These are phyloP conservation scores for Brachypterus glaber DNA, from an alignment of 2,888 invertebrate genomes.

Conservation along the genomic window DNA sequence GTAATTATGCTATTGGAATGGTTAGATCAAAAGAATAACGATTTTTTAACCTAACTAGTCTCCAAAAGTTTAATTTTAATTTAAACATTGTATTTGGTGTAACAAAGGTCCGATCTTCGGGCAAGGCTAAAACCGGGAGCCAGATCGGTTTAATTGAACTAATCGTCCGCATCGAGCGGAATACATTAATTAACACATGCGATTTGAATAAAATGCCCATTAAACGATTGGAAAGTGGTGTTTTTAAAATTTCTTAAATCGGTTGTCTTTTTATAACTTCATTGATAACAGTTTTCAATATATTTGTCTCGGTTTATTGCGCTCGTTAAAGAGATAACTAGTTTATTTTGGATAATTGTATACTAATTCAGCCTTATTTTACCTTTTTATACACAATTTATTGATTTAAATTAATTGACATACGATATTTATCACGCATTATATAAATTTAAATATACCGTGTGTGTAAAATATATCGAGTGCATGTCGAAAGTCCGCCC, in stretches of 20 bases:
- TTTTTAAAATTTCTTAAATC: slow-evolving; percentile 26
- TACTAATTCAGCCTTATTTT: no score
- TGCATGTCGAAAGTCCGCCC: no score
- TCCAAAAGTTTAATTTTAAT: no score
- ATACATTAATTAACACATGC: slow-evolving; percentile 42
- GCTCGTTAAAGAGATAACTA: slow-evolving; percentile 18
- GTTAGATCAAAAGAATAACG: no score
- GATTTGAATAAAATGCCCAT: slow-evolving; percentile 42
- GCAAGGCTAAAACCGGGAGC: slow-evolving; percentile 41
- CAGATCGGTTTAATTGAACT: slow-evolving; percentile 37
- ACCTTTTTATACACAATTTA: no score
- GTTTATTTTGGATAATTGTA: slow-evolving; percentile 23
- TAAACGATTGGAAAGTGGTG: slow-evolving; percentile 38
- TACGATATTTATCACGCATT: no score
- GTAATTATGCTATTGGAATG: no score
- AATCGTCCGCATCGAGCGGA: slow-evolving; percentile 35
- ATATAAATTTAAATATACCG: no score
- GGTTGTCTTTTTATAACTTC: slow-evolving; percentile 25
- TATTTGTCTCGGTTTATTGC: slow-evolving; percentile 27
- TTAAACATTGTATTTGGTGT: no score
- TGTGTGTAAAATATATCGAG: no score
- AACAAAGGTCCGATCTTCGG: slow-evolving; percentile 30
- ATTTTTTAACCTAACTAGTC: no score
- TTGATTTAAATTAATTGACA: no score
- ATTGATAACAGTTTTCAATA: slow-evolving; percentile 26